Evolutionary conservation across 2,888 invertebrate genomes (phyloP), one percentile per base, ranked within the genome.

Genomic region (Geotrupes spiniger): DNA sequence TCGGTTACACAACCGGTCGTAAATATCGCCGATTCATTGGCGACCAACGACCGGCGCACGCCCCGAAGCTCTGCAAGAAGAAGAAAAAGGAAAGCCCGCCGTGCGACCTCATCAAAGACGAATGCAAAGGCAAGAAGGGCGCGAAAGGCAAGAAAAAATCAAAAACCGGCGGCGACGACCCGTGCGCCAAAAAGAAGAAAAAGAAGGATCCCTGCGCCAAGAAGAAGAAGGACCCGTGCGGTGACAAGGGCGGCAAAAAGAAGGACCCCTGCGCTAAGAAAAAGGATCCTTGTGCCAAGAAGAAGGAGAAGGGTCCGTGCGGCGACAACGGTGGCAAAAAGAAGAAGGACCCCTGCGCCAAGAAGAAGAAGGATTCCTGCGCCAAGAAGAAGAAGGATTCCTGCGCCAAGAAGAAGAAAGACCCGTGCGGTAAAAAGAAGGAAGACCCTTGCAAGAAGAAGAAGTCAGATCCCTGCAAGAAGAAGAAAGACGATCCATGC

Each of bases 381-480:
- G 6, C 14, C 8, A 43, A 26, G 37, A 12, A 17, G 37, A 28
- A 14, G 27, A 27, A 44, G 28, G 29, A 31, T 17, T 10, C 42
- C 12, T 28, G 41, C 41, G 9, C 12, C 26, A 42, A 39, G 12
- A 36, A 36, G 14, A 27, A 25, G 31, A 40, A 54, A 37, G 52
- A 49, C 6, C 48, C 50, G 1, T 52, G 57, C 42, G 51, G 51
- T 36, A 48, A 44, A 43, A 16, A n/a, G 9, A 26, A 16, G 33
- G 4, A 17, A 28, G 11, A 10, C 10, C 36, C 12, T 5, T 21
- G 46, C 33, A 14, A 21, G 6, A 26, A 26, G 26, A 41, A 46
- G 16, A 26, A 29, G 21, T 6, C 37, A n/a, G 52, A 54, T 51
- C 28, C 50, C 2, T 46, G 57, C 36, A 52, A 53, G 17, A 51